Percentiles rank a stretch among this genome's conserved stretches.
These are phyloP conservation scores for Marasmarcha lunaedactyla DNA, from an alignment of 2,888 invertebrate species.

Conservation along the genomic window DNA sequence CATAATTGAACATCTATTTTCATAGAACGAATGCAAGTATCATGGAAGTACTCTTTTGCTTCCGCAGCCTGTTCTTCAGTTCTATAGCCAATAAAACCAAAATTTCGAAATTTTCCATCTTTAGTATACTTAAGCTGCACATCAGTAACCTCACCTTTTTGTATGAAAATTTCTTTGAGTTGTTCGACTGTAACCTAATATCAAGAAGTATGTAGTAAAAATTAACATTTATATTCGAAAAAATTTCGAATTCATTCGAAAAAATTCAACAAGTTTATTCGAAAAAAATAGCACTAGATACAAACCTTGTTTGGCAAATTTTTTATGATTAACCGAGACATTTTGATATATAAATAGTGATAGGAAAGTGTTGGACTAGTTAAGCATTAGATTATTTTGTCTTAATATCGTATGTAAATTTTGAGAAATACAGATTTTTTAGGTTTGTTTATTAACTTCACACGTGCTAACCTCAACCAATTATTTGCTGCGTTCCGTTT, in stretches of 20 bases:
- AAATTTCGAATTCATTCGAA: too few relatives aligned
- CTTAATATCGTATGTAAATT: too few relatives aligned
- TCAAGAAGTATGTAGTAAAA: too few relatives aligned
- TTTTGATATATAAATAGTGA: constrained; percentile 31
- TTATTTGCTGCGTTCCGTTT: too few relatives aligned
- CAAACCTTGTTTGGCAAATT: constrained; percentile 89
- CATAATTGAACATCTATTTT: constrained; percentile 84
- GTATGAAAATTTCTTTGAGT: constrained; percentile 79
- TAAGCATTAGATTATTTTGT: too few relatives aligned
- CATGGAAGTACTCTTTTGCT: constrained; percentile 85
- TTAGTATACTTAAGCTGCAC: constrained; percentile 92
- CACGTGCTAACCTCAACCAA: too few relatives aligned
- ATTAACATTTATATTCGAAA: constrained; percentile 4
- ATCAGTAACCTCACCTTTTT: constrained; percentile 91
- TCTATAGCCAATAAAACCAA: constrained; percentile 93
- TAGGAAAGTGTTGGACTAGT: too few relatives aligned
- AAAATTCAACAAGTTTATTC: too few relatives aligned
- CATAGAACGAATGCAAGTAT: constrained; percentile 85
- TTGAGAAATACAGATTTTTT: too few relatives aligned
- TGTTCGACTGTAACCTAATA: constrained; percentile 83
- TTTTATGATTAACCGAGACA: constrained; percentile 92
- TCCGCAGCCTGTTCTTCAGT: constrained; percentile 81
- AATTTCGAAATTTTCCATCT: constrained; percentile 92
- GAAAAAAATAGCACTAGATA: too few relatives aligned
- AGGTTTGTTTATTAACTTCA: too few relatives aligned